Percentiles rank a stretch among this genome's conserved stretches.
Conservation (phyloP, 2,113 vertebrate species). For the Azemiops feae region DNA sequence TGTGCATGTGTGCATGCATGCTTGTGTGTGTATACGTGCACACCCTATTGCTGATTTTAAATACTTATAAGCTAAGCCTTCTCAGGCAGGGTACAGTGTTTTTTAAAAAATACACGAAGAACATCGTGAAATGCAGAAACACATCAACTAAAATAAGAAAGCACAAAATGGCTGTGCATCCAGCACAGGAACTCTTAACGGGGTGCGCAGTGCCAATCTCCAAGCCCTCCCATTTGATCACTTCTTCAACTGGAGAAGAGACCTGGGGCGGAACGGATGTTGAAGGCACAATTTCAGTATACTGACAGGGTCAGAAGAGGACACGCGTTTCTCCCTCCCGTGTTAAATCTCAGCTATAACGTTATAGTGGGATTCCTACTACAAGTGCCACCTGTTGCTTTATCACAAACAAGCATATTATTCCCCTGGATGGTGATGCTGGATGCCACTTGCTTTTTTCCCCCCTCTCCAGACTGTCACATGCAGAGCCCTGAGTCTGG, state of each 20-base stretch:
- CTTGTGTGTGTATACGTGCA: too few species aligned
- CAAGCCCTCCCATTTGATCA: neutral
- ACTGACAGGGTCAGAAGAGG: slow-evolving; percentile 15
- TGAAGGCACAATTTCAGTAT: neutral
- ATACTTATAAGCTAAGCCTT: neutral
- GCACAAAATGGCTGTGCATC: neutral
- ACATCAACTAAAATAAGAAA: neutral
- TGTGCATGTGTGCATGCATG: rapidly evolving
- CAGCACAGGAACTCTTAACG: neutral
- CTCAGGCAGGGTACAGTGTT: neutral
- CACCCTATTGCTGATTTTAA: neutral
- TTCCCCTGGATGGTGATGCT: neutral
- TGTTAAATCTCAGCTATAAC: slow-evolving; percentile 7
- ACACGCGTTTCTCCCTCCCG: neutral
- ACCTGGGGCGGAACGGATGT: neutral
- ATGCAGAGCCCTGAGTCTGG: neutral
- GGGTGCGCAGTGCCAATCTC: neutral
- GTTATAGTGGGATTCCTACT: neutral
- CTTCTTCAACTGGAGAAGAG: neutral
- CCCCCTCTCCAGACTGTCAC: neutral
- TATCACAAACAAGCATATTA: slow-evolving; percentile 9
- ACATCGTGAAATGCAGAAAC: neutral
- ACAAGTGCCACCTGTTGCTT: slow-evolving; percentile 19
- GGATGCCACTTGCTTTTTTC: neutral
- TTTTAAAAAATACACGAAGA: neutral